phyloP scores from a whole-genome alignment of 1,140 invertebrate genomes.

The Aphaenogaster floridana region DNA sequence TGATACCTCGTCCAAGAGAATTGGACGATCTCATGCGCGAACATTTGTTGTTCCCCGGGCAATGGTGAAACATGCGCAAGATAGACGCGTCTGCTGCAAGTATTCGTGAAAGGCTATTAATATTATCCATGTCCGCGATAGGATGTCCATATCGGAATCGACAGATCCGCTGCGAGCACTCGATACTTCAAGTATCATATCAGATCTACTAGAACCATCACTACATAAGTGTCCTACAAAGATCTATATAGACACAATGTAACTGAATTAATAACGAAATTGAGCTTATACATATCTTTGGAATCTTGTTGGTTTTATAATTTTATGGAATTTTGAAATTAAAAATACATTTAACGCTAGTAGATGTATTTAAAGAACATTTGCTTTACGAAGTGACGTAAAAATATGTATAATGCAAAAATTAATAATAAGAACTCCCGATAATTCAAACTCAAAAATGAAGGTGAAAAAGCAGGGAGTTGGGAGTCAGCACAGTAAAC shows the following conservation, averaged over 20 bases:
- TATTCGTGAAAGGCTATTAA: slow-evolving; percentile 40
- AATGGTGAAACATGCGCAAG: background rate
- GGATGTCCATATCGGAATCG: slow-evolving; percentile 29
- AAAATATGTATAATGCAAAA: background rate
- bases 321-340: background rate
- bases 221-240: background rate
- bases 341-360: background rate
- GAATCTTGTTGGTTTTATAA: background rate
- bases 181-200: slow-evolving; percentile 12
- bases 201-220: background rate
- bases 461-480: no score
- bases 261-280: slow-evolving; percentile 18
- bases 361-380: background rate
- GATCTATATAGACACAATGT: background rate
- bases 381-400: background rate
- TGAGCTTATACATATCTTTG: background rate
- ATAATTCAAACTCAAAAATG: no score
- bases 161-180: slow-evolving; percentile 17
- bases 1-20: slow-evolving; percentile 12
- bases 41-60: background rate
- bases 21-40: slow-evolving; percentile 12
- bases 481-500: no score
- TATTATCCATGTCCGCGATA: slow-evolving; percentile 26
- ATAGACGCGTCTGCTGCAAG: slow-evolving; percentile 29
- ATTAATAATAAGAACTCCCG: no score